Evolutionary conservation across 2,888 invertebrate genomes (phyloP).

Genomic region (Trissolcus japonicus): DNA sequence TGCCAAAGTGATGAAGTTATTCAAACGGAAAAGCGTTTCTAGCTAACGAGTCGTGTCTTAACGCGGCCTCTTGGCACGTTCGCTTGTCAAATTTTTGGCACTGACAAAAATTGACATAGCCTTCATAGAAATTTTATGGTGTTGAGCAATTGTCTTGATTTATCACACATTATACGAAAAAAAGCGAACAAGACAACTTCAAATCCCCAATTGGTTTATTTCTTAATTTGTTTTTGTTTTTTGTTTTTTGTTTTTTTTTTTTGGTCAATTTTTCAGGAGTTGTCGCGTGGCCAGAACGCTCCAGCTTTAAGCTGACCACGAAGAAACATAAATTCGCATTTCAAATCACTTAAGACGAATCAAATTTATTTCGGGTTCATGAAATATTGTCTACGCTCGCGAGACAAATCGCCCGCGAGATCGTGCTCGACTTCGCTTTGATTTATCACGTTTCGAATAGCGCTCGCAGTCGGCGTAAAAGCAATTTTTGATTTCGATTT

Average conservation of each 20-base stretch:
- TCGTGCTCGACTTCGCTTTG: constrained; percentile 3
- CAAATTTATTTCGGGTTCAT: constrained; percentile 28
- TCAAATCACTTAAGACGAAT: constrained; percentile 32
- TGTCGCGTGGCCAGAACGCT: constrained; percentile 6
- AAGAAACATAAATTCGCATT: constrained; percentile 18
- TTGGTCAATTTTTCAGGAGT: neutral
- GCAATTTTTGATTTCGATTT: neutral
- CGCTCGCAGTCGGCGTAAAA: no score
- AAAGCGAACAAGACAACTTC: no score
- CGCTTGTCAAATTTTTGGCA: constrained; percentile 67
- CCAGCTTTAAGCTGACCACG: neutral
- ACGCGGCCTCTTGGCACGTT: constrained; percentile 65
- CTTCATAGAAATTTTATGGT: constrained; percentile 43
- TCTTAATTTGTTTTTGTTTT: neutral
- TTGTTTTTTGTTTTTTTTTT: no score
- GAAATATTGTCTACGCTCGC: constrained; percentile 21
- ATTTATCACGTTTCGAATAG: constrained; percentile 1
- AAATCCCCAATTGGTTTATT: neutral
- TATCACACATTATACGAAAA: no score
- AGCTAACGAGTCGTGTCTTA: constrained; percentile 67
- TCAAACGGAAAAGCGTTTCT: constrained; percentile 61
- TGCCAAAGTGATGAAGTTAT: constrained; percentile 56
- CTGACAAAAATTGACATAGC: constrained; percentile 52
- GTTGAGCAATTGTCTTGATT: constrained; percentile 6
- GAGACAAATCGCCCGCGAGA: constrained; percentile 24